These are phyloP conservation scores for Poecilia gillii DNA, from an alignment of 2,797 vertebrate species.

Conservation along the genomic window DNA sequence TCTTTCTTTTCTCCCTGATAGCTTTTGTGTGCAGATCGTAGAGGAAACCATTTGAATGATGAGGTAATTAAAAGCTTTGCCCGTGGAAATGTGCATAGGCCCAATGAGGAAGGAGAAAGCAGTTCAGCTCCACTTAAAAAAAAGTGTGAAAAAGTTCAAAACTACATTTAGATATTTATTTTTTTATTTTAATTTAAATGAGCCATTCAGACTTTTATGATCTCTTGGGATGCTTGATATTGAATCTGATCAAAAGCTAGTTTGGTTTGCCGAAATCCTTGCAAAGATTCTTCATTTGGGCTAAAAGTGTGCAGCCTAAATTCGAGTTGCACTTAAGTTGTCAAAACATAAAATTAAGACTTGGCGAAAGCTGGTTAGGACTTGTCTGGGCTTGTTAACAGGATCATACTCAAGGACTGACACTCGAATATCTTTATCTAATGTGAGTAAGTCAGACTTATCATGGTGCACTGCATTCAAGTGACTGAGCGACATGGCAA, in stretches of 20 bases:
- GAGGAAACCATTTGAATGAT: constrained; percentile 48
- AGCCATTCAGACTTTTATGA: neutral
- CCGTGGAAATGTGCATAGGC: constrained; percentile 45
- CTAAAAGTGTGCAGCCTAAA: neutral
- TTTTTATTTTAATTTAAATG: neutral
- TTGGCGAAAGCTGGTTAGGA: neutral
- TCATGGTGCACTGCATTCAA: neutral
- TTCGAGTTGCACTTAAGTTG: neutral
- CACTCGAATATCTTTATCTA: neutral
- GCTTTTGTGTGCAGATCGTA: constrained; percentile 31
- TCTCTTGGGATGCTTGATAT: neutral
- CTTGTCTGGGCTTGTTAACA: no score
- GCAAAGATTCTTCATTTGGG: neutral
- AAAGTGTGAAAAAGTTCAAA: neutral
- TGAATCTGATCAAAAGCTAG: neutral
- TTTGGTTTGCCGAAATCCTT: neutral
- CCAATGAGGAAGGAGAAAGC: constrained; percentile 17
- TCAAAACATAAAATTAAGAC: neutral
- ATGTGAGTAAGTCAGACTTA: neutral
- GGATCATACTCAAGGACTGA: neutral
- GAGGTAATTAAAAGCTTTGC: constrained; percentile 49
- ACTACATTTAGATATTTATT: neutral
- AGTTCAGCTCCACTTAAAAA: constrained; percentile 39
- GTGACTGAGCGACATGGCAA: neutral
- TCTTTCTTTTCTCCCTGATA: constrained; percentile 18